Base-by-base conservation (phyloP, 1,140 invertebrate genomes). In the Leptopilina boulardi region DNA sequence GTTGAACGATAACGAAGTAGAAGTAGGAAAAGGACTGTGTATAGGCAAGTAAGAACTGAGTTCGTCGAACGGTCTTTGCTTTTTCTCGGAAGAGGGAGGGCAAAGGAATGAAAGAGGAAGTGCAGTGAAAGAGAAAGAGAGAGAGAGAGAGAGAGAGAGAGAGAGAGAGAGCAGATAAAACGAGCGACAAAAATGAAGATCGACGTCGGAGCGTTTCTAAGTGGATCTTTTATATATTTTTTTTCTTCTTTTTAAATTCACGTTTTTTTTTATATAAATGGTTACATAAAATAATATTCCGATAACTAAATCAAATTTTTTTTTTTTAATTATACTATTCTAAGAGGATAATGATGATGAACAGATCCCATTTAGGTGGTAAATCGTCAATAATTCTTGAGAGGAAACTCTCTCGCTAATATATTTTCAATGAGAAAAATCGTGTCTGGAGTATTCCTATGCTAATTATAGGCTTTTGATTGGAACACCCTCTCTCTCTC, bases 121-220 rank as follows among this genome's bases (percentile, higher is more conserved):
- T 23, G 15, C 6, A 30, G 74, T n/a, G 6, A 18, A 30, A 23
- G n/a, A 56, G 66, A 42, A 1, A 41, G 9, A 56, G 56, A 34
- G 44, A 51, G 6, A n/a, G 47, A 18, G 47, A 51, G 15, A 18
- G 41, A 54, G 15, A 23, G 2, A 26, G 56, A 51, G 15, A n/a
- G 15, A n/a, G 44, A 15, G 15, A n/a, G 47, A 70, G 13, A n/a
- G 34, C 2, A 26, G 72, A 21, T 73, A 47, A 26, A 59, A 26
- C 59, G 26, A 38, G 21, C 44, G 71, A 71, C 21, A 70, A 72
- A 59, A 73, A 76, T 70, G 26, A 74, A 59, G 59, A 26, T 54
- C 30, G 54, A 71, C 70, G 71, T 66, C 51, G 66, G 66, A 71
- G 56, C 74, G 71, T 30, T 66, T n/a, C 59, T 66, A 66, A 66